Evolutionary conservation across 1,140 invertebrate species (phyloP).

Genomic region (Pseudomyrmex gracilis): DNA sequence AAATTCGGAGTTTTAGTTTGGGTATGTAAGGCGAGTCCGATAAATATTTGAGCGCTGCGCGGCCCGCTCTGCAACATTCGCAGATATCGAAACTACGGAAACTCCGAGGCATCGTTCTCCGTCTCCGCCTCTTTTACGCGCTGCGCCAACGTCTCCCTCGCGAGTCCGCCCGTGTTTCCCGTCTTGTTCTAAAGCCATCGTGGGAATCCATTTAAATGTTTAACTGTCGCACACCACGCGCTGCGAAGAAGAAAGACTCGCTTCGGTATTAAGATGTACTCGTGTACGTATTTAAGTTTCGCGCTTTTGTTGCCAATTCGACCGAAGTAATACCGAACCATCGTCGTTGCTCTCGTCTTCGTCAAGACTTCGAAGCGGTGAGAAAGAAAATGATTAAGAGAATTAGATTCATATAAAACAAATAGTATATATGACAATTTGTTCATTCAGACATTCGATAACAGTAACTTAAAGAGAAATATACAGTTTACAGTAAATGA

Average conservation of each 20-base stretch:
- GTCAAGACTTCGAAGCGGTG: background rate
- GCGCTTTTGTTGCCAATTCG: background rate
- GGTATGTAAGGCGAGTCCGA: constrained; percentile 55
- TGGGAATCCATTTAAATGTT: constrained; percentile 59
- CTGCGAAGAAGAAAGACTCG: constrained; percentile 5
- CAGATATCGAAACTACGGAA: constrained; percentile 49
- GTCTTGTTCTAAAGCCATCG: constrained; percentile 34
- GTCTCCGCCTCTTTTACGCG: background rate
- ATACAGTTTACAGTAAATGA: background rate
- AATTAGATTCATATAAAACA: constrained; percentile 16
- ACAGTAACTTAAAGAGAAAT: background rate
- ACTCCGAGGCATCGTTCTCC: constrained; percentile 8
- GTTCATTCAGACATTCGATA: background rate
- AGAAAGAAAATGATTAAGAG: background rate
- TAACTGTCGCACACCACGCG: background rate
- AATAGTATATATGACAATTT: background rate
- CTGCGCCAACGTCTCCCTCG: background rate
- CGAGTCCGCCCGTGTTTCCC: background rate
- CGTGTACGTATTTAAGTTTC: constrained; percentile 18
- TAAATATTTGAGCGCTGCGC: constrained; percentile 55
- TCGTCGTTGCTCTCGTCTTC: background rate
- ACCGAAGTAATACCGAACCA: background rate
- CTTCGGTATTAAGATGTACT: constrained; percentile 12
- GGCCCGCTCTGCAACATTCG: constrained; percentile 21
- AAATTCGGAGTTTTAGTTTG: constrained; percentile 55